A percentile compares a stretch with the other conserved stretches of the same genome.
These are phyloP conservation scores for Denticeps clupeoides DNA, from an alignment of 2,797 vertebrate species.

Conservation along the genomic window DNA sequence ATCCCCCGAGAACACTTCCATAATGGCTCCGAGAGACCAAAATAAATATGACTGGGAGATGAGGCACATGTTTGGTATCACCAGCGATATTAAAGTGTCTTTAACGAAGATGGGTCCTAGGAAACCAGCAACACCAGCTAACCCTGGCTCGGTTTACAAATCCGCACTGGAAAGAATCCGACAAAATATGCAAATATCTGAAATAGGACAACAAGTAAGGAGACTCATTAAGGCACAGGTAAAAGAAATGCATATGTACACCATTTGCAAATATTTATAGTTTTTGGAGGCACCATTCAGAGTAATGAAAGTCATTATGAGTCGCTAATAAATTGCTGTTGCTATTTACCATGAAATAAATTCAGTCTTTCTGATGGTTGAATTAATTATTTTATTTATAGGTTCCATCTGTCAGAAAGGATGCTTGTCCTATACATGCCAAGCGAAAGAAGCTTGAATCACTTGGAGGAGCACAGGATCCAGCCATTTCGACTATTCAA, in stretches of 20 bases:
- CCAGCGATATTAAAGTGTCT: conserved; percentile 36
- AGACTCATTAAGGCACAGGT: conserved; percentile 31
- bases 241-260: background rate
- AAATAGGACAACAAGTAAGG: conserved; percentile 24
- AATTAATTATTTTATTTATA: conserved; percentile 2
- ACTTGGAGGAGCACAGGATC: background rate
- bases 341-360: too few relatives aligned
- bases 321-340: too few relatives aligned
- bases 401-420: conserved; percentile 8
- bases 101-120: conserved; percentile 35
- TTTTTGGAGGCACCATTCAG: too few relatives aligned
- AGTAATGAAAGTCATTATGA: too few relatives aligned
- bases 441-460: conserved; percentile 22
- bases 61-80: conserved; percentile 47
- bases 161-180: conserved; percentile 25
- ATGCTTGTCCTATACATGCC: background rate
- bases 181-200: conserved; percentile 27
- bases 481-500: background rate
- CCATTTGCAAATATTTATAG: background rate
- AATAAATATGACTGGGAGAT: conserved; percentile 34
- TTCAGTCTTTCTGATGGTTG: too few relatives aligned
- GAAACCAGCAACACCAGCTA: background rate
- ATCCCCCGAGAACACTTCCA: too few relatives aligned
- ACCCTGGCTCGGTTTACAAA: conserved; percentile 26
- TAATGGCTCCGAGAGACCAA: background rate